These are phyloP conservation scores for Poecilia gillii DNA, from an alignment of 2,797 vertebrate genomes.

Conservation along the genomic window DNA sequence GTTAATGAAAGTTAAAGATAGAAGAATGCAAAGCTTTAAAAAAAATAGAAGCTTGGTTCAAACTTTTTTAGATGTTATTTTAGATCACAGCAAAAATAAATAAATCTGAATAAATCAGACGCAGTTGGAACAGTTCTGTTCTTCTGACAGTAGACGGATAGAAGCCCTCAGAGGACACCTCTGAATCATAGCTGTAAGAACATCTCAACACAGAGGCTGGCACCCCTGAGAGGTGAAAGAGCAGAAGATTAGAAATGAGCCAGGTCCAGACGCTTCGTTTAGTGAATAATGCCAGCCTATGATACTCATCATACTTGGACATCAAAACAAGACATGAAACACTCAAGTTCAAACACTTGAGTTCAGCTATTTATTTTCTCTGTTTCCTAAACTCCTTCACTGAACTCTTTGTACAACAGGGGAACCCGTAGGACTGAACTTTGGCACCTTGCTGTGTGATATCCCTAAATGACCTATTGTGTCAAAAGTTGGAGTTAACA, in stretches of 20 bases:
- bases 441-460: background rate
- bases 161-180: conserved; percentile 1
- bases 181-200: conserved; percentile 50
- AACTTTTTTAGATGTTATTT: background rate
- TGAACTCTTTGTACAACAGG: background rate
- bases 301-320: conserved; percentile 1
- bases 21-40: background rate
- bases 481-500: background rate
- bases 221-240: conserved; percentile 31
- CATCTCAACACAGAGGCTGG: conserved; percentile 29
- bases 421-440: background rate
- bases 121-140: conserved; percentile 2
- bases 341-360: background rate
- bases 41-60: background rate
- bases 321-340: background rate
- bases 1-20: background rate
- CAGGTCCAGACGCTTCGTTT: background rate
- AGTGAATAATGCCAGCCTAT: background rate
- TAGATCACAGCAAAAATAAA: background rate
- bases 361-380: background rate
- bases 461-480: background rate
- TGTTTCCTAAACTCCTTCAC: background rate
- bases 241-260: conserved; percentile 3
- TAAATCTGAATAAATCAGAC: background rate
- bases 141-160: conserved; percentile 6